Evolutionary conservation across 53 echinoderm and acorn worm genomes (phyloP).

Genomic region (Stichopus horrens): DNA sequence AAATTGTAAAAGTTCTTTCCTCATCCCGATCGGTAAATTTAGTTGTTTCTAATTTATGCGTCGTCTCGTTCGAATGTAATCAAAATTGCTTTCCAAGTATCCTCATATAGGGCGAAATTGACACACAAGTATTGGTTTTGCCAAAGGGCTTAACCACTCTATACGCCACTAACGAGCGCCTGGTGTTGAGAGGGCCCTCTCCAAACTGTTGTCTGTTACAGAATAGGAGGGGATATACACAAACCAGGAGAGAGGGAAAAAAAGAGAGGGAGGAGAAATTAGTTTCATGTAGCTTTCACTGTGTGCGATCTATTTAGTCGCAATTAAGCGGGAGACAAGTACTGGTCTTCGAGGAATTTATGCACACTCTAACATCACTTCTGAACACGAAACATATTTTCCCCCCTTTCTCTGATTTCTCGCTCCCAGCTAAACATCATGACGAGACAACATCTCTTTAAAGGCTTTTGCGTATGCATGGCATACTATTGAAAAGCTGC

Average conservation of each 20-base stretch:
- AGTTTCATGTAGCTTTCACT: not conserved
- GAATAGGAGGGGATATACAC: not conserved
- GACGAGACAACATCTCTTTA: slow-evolving; percentile 7
- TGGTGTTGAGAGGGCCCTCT: slow-evolving; percentile 26
- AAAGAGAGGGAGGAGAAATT: not conserved
- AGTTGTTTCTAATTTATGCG: slow-evolving; percentile 50
- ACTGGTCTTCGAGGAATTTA: slow-evolving; percentile 44
- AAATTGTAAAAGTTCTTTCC: slow-evolving; percentile 17
- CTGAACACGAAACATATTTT: slow-evolving; percentile 42
- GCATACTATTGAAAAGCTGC: not conserved
- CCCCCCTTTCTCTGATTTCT: slow-evolving; percentile 14
- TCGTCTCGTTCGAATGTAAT: slow-evolving; percentile 42
- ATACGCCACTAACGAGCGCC: slow-evolving; percentile 36
- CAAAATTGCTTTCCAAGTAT: slow-evolving; percentile 34
- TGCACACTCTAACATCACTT: slow-evolving; percentile 24
- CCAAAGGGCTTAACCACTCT: slow-evolving; percentile 45
- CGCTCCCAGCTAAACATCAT: slow-evolving; percentile 7
- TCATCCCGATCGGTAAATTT: slow-evolving; percentile 4
- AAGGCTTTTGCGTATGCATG: slow-evolving; percentile 9
- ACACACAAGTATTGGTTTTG: slow-evolving; percentile 49
- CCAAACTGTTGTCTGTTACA: not conserved
- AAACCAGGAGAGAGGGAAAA: not conserved
- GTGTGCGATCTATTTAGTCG: slow-evolving; percentile 35
- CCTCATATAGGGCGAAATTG: slow-evolving; percentile 41
- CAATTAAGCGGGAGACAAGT: slow-evolving; percentile 38